These are phyloP conservation scores for Echiichthys vipera DNA, from an alignment of 2,797 vertebrate species.

Conservation along the genomic window DNA sequence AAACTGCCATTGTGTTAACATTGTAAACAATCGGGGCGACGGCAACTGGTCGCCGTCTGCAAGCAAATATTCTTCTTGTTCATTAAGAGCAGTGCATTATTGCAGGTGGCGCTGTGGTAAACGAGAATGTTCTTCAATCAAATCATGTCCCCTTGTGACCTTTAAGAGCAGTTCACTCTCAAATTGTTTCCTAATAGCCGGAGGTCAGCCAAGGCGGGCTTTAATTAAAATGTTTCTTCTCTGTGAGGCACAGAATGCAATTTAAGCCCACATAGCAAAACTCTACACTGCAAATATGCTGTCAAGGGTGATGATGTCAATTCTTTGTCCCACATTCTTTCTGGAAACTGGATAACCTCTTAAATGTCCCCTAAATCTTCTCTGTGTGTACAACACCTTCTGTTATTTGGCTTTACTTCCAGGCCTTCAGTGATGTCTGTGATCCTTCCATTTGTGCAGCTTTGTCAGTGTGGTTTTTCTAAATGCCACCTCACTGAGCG, in stretches of 20 bases:
- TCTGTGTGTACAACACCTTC: constrained; percentile 9
- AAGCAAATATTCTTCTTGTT: not conserved
- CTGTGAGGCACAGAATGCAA: not conserved
- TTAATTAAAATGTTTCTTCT: constrained; percentile 2
- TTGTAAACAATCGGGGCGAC: not conserved
- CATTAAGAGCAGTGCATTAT: not conserved
- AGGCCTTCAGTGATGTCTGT: not conserved
- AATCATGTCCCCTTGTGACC: not conserved
- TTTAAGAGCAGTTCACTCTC: not conserved
- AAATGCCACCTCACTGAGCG: constrained; percentile 31
- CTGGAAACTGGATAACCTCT: constrained; percentile 21
- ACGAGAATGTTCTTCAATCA: not conserved
- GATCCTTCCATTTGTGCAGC: constrained; percentile 18
- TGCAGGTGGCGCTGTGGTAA: not conserved
- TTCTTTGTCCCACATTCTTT: constrained; percentile 7
- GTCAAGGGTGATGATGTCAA: not conserved
- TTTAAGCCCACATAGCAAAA: not conserved
- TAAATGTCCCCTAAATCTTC: not conserved
- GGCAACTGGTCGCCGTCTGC: not conserved
- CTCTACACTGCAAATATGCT: constrained; percentile 7
- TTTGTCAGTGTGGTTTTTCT: constrained; percentile 33
- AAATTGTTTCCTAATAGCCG: not conserved
- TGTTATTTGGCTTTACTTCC: constrained; percentile 13
- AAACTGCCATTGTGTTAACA: too few relatives aligned
- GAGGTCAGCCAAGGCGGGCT: not conserved